These are phyloP conservation scores for Autographa gamma DNA, from an alignment of 2,888 invertebrate genomes.

Conservation along the genomic window DNA sequence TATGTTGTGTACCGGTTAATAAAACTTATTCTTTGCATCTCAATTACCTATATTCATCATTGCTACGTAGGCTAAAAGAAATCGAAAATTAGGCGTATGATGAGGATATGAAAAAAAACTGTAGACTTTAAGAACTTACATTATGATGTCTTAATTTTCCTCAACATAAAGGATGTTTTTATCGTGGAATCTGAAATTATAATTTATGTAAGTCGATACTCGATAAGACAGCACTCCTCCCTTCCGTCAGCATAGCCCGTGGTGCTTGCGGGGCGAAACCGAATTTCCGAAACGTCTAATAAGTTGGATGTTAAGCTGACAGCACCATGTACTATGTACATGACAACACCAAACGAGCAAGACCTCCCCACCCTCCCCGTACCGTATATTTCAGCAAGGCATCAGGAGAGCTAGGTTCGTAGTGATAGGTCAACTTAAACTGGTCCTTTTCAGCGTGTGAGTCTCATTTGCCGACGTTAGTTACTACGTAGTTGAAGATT, in stretches of 20 bases:
- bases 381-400: slow-evolving; percentile 55
- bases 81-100: too few relatives aligned
- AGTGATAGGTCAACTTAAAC: slow-evolving; percentile 66
- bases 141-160: too few relatives aligned
- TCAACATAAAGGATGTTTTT: not conserved
- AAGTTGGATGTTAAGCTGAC: slow-evolving; percentile 87
- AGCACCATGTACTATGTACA: slow-evolving; percentile 81
- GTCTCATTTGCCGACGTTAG: slow-evolving; percentile 82
- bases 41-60: not conserved
- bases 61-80: not conserved
- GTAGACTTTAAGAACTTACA: too few relatives aligned
- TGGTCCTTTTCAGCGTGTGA: slow-evolving; percentile 72
- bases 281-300: slow-evolving; percentile 89
- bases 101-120: too few relatives aligned
- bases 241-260: slow-evolving; percentile 74
- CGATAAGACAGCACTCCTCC: slow-evolving; percentile 52
- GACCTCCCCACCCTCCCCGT: slow-evolving; percentile 63
- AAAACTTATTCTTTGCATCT: not conserved
- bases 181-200: not conserved
- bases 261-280: slow-evolving; percentile 85
- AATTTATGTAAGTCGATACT: slow-evolving; percentile 52
- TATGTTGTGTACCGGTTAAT: not conserved
- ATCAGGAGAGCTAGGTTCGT: slow-evolving; percentile 51
- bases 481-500: slow-evolving; percentile 77
- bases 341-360: slow-evolving; percentile 73